Evolutionary conservation across 2,113 vertebrate genomes (phyloP).

Genomic region (Panthera tigris): DNA sequence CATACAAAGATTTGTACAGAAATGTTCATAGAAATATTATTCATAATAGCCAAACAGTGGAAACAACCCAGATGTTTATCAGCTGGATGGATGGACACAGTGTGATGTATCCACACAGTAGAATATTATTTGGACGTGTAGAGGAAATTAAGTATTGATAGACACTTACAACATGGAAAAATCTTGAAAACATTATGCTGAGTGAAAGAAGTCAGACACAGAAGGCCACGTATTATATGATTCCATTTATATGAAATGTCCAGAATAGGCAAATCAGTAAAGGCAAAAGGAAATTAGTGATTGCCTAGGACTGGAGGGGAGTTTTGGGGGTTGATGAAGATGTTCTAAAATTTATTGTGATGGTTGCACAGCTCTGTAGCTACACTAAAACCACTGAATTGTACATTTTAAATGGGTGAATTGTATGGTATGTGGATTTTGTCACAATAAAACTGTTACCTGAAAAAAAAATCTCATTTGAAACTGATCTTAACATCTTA

Average conservation of each 20-base stretch:
- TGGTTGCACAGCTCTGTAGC: neutral
- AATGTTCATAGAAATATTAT: neutral
- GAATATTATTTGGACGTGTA: neutral
- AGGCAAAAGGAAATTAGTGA: neutral
- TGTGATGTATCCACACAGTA: neutral
- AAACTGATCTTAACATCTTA: neutral
- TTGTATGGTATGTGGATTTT: neutral
- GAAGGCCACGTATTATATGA: neutral
- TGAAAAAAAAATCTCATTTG: neutral
- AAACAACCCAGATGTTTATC: neutral
- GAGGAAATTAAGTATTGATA: neutral
- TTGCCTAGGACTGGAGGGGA: neutral
- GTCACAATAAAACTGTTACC: neutral
- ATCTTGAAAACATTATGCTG: neutral
- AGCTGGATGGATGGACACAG: neutral
- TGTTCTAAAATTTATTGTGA: neutral
- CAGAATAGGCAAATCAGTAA: neutral
- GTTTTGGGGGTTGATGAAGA: neutral
- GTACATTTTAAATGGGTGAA: neutral
- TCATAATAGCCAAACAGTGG: neutral
- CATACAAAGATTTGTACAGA: neutral
- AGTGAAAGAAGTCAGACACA: neutral
- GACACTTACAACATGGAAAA: neutral
- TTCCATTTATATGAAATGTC: neutral
- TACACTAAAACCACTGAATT: neutral